A percentile compares a stretch with the other conserved stretches of the same genome.
Evolutionary conservation across 2,888 invertebrate genomes (phyloP).

Genomic region (Aricia artaxerxes): DNA sequence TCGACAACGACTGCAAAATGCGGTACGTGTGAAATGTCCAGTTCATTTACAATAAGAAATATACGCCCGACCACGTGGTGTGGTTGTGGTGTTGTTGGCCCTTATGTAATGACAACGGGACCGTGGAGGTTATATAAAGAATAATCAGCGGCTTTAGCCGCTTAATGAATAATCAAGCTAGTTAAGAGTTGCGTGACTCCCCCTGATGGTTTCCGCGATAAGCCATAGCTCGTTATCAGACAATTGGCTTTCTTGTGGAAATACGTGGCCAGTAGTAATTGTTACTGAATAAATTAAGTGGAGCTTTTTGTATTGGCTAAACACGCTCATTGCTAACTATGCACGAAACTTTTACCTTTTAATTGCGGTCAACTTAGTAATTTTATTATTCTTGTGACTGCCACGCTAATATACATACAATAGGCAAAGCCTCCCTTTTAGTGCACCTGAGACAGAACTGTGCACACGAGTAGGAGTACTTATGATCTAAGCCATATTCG

Average conservation of each 20-base stretch:
- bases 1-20: too few relatives aligned
- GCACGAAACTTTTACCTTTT: conserved; percentile 1
- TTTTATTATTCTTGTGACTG: conserved; percentile 25
- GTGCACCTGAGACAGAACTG: too few relatives aligned
- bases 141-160: conserved; percentile 40
- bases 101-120: background rate
- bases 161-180: conserved; percentile 62
- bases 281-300: conserved; percentile 45
- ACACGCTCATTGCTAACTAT: conserved; percentile 32
- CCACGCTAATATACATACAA: background rate
- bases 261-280: conserved; percentile 54
- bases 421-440: background rate
- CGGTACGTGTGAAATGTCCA: too few relatives aligned
- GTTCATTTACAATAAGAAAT: too few relatives aligned
- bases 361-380: conserved; percentile 27
- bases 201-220: conserved; percentile 58
- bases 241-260: conserved; percentile 57
- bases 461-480: too few relatives aligned
- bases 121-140: background rate
- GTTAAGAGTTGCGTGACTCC: conserved; percentile 63
- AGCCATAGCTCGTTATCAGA: conserved; percentile 58
- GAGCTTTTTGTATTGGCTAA: conserved; percentile 29
- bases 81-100: too few relatives aligned
- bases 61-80: too few relatives aligned
- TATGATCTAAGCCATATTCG: too few relatives aligned